A percentile compares a stretch with the other conserved stretches of the same genome.
Evolutionary conservation across 2,797 vertebrate species (phyloP).

Genomic region (Sarcophilus harrisii): DNA sequence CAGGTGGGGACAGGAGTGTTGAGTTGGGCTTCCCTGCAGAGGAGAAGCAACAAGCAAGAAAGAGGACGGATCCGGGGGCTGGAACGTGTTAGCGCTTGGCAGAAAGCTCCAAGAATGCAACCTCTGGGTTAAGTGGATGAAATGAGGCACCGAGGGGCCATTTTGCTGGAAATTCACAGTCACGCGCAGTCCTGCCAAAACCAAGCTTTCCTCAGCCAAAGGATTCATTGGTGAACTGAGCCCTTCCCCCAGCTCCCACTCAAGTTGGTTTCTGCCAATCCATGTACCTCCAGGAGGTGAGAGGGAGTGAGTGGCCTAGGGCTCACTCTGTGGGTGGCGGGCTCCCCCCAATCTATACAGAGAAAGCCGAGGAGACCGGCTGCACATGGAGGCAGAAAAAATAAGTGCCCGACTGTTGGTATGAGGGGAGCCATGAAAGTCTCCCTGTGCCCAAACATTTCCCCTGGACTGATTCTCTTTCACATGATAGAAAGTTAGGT

Average conservation of each 20-base stretch:
- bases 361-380: background rate
- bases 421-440: background rate
- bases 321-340: background rate
- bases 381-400: background rate
- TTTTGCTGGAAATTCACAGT: conserved; percentile 82
- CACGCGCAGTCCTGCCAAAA: conserved; percentile 68
- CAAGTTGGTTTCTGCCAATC: conserved; percentile 9
- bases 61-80: conserved; percentile 37
- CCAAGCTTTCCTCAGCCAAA: conserved; percentile 32
- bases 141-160: conserved; percentile 79
- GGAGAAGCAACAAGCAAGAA: conserved; percentile 11
- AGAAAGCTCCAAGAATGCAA: conserved; percentile 78
- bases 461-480: background rate
- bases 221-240: conserved; percentile 29
- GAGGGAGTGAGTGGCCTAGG: background rate
- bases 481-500: background rate
- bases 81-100: conserved; percentile 74
- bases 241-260: background rate
- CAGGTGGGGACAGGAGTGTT: conserved; percentile 59
- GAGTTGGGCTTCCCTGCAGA: background rate
- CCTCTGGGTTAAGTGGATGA: conserved; percentile 81
- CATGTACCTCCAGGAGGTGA: background rate
- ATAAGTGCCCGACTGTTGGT: background rate
- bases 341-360: background rate
- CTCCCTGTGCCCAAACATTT: background rate